phyloP scores from a whole-genome alignment of 1,140 invertebrate species.

The Varroa destructor region DNA sequence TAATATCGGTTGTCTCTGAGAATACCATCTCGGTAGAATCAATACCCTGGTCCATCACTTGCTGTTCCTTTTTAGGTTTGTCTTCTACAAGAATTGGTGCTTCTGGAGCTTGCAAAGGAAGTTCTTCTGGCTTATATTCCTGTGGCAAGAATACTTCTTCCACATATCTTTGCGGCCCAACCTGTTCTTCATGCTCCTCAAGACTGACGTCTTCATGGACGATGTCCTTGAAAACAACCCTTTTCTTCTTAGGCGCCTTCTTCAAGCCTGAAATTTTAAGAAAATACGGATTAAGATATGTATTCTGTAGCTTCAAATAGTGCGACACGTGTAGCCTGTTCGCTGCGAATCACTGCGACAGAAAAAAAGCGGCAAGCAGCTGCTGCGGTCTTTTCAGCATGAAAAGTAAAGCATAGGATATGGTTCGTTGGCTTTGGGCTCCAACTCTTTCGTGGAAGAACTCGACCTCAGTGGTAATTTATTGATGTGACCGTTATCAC shows the following conservation, averaged over 20 bases:
- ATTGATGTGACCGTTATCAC: too few relatives aligned
- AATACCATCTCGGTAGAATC: neutral
- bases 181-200: neutral
- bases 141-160: neutral
- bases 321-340: too few relatives aligned
- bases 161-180: neutral
- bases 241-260: neutral
- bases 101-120: neutral
- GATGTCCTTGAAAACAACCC: slow-evolving; percentile 15
- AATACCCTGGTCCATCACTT: neutral
- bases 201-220: slow-evolving; percentile 24
- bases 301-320: too few relatives aligned
- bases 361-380: too few relatives aligned
- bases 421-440: too few relatives aligned
- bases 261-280: neutral
- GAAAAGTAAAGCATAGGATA: too few relatives aligned
- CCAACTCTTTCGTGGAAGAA: too few relatives aligned
- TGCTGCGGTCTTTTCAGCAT: too few relatives aligned
- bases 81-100: neutral
- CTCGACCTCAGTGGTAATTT: too few relatives aligned
- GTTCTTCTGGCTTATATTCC: neutral
- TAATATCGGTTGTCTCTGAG: neutral
- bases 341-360: too few relatives aligned
- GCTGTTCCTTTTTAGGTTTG: neutral
- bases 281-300: neutral